Evolutionary conservation across 2,888 invertebrate genomes (phyloP).

Genomic region (Cheilosia impressa): DNA sequence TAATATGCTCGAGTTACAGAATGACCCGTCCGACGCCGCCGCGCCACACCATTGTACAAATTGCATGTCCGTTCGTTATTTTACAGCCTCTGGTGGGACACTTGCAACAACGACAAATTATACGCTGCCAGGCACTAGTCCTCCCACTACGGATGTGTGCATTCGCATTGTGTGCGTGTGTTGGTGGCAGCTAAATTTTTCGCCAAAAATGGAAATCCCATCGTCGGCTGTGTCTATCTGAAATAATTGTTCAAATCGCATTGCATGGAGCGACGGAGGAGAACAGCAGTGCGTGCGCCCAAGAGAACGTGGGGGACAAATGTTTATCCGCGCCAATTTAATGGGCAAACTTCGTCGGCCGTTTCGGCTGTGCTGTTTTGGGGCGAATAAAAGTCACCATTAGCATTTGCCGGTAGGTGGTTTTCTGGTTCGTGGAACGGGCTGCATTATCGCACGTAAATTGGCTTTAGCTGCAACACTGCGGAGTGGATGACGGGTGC

Average conservation of each 20-base stretch:
- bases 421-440: conserved; percentile 2
- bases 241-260: conserved; percentile 61
- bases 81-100: conserved; percentile 68
- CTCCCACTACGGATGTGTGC: neutral
- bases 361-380: conserved; percentile 29
- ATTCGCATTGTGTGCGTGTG: neutral
- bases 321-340: conserved; percentile 62
- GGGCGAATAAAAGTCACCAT: conserved; percentile 44
- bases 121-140: conserved; percentile 17
- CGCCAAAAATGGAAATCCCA: conserved; percentile 37
- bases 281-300: neutral
- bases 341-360: conserved; percentile 61
- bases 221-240: conserved; percentile 40
- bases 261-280: neutral
- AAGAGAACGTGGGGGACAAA: conserved; percentile 20
- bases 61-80: conserved; percentile 64
- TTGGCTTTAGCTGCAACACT: conserved; percentile 43
- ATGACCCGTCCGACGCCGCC: neutral
- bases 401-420: conserved; percentile 55
- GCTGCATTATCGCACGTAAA: conserved; percentile 61
- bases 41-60: conserved; percentile 24
- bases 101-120: conserved; percentile 57
- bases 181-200: conserved; percentile 7
- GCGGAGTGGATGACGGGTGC: conserved; percentile 12
- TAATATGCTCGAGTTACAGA: conserved; percentile 37